These are phyloP conservation scores for Fukomys damarensis DNA, from an alignment of 2,113 vertebrate genomes.

Conservation along the genomic window DNA sequence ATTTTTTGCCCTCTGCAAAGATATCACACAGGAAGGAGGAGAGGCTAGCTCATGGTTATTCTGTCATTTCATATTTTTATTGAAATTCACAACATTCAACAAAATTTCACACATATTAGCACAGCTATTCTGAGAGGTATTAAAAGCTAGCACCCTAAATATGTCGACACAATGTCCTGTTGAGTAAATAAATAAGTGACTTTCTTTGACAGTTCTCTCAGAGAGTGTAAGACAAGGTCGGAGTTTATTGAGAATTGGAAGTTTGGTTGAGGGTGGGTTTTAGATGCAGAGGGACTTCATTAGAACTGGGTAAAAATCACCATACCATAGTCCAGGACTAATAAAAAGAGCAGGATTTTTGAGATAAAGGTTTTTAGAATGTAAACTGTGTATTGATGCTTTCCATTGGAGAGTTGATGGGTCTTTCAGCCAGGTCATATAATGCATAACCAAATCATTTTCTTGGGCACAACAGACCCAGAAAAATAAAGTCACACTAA, in stretches of 20 bases:
- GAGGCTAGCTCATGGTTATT: neutral
- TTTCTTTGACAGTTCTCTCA: slow-evolving; percentile 27
- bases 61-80: slow-evolving; percentile 36
- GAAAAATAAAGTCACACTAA: slow-evolving; percentile 5
- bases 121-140: neutral
- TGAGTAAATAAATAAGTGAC: slow-evolving; percentile 40
- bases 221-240: neutral
- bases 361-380: neutral
- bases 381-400: neutral
- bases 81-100: slow-evolving; percentile 10
- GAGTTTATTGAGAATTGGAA: slow-evolving; percentile 34
- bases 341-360: slow-evolving; percentile 8
- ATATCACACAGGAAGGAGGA: slow-evolving; percentile 6
- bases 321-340: neutral
- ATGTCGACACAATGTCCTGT: neutral
- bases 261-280: slow-evolving; percentile 26
- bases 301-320: neutral
- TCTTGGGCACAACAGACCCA: neutral
- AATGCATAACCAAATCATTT: slow-evolving; percentile 34
- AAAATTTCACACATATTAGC: slow-evolving; percentile 15
- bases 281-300: neutral
- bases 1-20: slow-evolving; percentile 35
- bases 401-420: slow-evolving; percentile 19
- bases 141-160: slow-evolving; percentile 7
- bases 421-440: neutral